Evolutionary conservation across 2,797 vertebrate genomes (phyloP), one percentile per base, ranked within the genome.

Genomic region (Sandelia bainsii): DNA sequence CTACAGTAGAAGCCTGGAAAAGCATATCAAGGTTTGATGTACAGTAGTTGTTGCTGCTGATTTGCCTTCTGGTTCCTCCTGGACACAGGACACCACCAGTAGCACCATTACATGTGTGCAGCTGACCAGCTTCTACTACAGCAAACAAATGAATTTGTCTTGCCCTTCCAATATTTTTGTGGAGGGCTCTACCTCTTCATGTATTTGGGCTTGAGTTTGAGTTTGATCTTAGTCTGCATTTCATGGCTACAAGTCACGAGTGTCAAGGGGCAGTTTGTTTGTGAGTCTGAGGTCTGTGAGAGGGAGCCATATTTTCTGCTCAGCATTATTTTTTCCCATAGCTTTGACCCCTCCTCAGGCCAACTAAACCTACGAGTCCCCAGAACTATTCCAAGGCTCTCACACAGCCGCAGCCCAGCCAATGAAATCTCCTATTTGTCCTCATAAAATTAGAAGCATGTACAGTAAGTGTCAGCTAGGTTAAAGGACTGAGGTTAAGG

Each of bases 361-460:
- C 0, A 1, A 34, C 56, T 66, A 66, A 69, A 67, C 20, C 45
- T 62, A 44, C 46, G 27, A 76, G 67, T 53, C 53, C 69, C 59
- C 70, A 76, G 50, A 71, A 80, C 79, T 69, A 51, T 63, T 74
- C 65, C 23, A 44, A 20, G 59, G 62, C 76, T 80, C 72, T 56
- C 62, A 69, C 83, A 32, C 52, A 50, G 67, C 62, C 51, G 67
- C n/a, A 17, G 68, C 77, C 83, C 56, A 72, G 60, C 72, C 56
- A 80, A 82, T 80, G 70, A 56, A 69, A 48, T 39, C 54, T 63
- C 79, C 40, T 72, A 70, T 86, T 85, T 88, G 68, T 81, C 60
- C 63, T 80, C 32, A 52, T 62, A 44, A 83, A 80, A 80, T 75
- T 14, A 75, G 49, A 62, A 62, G 80, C 64, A 23, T 70, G 76